A percentile compares a stretch with the other conserved stretches of the same genome.
These are phyloP conservation scores for Pseudococcus longispinus DNA, from an alignment of 2,888 invertebrate species.

Conservation along the genomic window DNA sequence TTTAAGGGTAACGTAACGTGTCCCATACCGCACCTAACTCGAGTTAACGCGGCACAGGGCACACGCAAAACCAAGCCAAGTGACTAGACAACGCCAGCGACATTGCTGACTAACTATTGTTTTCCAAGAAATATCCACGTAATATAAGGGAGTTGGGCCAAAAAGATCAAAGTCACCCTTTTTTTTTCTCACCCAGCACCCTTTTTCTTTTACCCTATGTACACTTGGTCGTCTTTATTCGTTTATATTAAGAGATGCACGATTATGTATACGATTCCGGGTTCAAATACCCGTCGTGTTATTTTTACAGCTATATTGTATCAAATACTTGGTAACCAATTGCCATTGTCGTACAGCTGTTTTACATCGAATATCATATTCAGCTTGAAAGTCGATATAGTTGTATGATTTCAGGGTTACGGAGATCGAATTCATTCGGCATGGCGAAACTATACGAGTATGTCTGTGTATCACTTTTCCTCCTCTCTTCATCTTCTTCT, in stretches of 20 bases:
- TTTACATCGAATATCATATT: background rate
- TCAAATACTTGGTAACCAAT: background rate
- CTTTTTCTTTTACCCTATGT: background rate
- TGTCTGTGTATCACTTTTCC: background rate
- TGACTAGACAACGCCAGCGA: background rate
- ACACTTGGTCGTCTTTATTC: background rate
- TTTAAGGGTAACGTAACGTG: background rate
- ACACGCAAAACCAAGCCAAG: background rate
- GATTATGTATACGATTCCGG: background rate
- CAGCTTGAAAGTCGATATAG: background rate
- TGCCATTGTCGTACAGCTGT: background rate
- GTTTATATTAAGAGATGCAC: background rate
- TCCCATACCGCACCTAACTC: background rate
- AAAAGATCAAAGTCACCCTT: slow-evolving; percentile 18
- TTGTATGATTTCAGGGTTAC: background rate
- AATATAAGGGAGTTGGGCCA: background rate
- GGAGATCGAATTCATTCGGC: background rate
- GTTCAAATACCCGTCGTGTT: background rate
- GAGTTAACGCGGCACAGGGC: background rate
- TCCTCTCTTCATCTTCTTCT: background rate
- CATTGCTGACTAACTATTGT: slow-evolving; percentile 2
- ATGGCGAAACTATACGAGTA: background rate
- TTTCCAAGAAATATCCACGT: slow-evolving; percentile 14
- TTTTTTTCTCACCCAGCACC: background rate
- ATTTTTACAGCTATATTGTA: background rate